Base-by-base conservation (phyloP, 2,113 vertebrate species). In the Pithys albifrons region DNA sequence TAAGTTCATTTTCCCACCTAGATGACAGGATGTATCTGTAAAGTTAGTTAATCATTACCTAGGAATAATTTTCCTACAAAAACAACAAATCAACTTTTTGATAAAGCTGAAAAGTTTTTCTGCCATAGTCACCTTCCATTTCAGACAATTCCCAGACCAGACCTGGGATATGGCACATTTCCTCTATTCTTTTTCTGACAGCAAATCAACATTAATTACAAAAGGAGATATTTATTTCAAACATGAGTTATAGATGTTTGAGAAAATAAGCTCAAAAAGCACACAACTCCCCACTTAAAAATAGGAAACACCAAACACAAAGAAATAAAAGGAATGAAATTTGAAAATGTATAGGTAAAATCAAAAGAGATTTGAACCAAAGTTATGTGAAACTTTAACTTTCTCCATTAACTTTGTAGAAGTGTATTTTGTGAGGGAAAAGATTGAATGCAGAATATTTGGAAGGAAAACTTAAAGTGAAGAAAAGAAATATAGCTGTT, bases 71-170 rank as follows among this genome's bases (percentile, higher is more conserved):
- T 79, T 48, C 5, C 7, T 6, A n/a, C 14, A 76, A 71, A 48
- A 7, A 5, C 4, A 35, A 1, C 2, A 27, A 11, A 55, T 15
- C 2, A 6, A 2, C 12, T 86, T 4, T 69, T 51, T 39, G 7
- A 17, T 28, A 46, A 2, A 69, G 3, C 6, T 23, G 17, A 62
- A 8, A 77, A 16, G 0, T 7, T 80, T 72, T 41, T 49, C 13
- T 69, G 6, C 15, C 29, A 67, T 10, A 46, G 5, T 1, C 4
- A 64, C 3, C 6, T 58, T 72, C 29, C 11, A 17, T 23, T 9
- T 72, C 20, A 4, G 10, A 2, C 23, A 51, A 7, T 48, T 22
- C 6, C 4, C 16, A 78, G 7, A 43, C 54, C 41, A 81, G 9
- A 69, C 8, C 5, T n/a, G 12, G 3, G 10, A 43, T 65, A 73